A percentile compares a stretch with the other conserved stretches of the same genome.
Conservation (phyloP, 2,888 invertebrate genomes). For the Lapara coniferarum region DNA sequence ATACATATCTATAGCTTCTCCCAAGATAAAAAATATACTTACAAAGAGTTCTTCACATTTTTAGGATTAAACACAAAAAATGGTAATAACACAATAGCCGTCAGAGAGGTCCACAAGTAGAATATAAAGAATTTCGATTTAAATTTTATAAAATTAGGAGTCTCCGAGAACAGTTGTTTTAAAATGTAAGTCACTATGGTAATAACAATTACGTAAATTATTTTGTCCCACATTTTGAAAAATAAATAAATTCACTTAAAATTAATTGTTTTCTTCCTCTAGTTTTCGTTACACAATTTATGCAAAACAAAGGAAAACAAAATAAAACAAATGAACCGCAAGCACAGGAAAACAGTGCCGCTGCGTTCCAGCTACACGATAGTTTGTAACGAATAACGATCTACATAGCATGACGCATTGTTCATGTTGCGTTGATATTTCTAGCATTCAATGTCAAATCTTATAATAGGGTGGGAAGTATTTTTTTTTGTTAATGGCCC, state of each 20-base stretch:
- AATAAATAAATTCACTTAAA: conserved; percentile 1
- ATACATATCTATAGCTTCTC: no score
- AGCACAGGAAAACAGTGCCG: conserved; percentile 33
- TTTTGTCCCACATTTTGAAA: conserved; percentile 71
- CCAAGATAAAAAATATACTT: conserved; percentile 55
- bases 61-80: conserved; percentile 79
- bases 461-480: no score
- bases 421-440: neutral
- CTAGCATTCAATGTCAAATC: no score
- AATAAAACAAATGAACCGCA: conserved; percentile 27
- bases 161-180: conserved; percentile 78
- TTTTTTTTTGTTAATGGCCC: no score
- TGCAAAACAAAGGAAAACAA: conserved; percentile 19
- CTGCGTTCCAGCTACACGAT: conserved; percentile 37
- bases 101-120: conserved; percentile 72
- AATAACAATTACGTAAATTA: conserved; percentile 67
- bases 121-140: conserved; percentile 79
- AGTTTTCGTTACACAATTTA: conserved; percentile 18
- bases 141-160: conserved; percentile 79
- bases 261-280: neutral
- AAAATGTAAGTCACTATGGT: conserved; percentile 69
- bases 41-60: conserved; percentile 82
- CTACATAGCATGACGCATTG: neutral
- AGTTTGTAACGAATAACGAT: no score
- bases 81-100: conserved; percentile 71